Base-by-base conservation (phyloP, 2,113 vertebrate species). In the Acrocephalus kingi region DNA sequence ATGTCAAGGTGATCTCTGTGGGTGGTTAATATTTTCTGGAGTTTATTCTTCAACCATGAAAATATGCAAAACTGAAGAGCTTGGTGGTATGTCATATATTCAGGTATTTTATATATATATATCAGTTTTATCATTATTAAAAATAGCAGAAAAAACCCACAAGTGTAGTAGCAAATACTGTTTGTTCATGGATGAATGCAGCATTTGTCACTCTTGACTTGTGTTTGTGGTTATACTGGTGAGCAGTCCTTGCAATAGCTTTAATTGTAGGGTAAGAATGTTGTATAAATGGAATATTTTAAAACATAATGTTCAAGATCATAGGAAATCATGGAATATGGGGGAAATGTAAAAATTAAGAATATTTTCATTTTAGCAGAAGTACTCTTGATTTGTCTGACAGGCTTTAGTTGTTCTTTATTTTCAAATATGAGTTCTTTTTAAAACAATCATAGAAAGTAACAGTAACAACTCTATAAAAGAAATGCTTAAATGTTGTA, bases 1-100 rank as follows among this genome's bases (percentile, higher is more conserved):
- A 96, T 97, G 95, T 97, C 96, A 97, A 96, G 96, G 94, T 97
- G 96, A 97, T 97, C 94, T 97, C 97, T 94, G 96, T 97, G 97
- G 93, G 97, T 96, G 96, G 95, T 95, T 96, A 93, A 97, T 97
- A 92, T 97, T 96, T 97, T 96, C 95, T 96, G 85, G 83, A 97
- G 91, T 97, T 96, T 86, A 86, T 94, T 94, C 84, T 92, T 97
- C 94, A 90, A 79, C 95, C 93, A 96, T 95, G 93, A 97, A 95
- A 97, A 96, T 95, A 96, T 85, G 94, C 94, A 97, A 94, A 96
- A 82, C 54, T 73, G 90, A 56, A 93, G 88, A 92, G 71, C 87
- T 95, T 89, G 67, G 33, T 96, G 82, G 69, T 96, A 91, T 95
- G 85, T 93, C 64, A 68, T 87, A 75, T 58, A 75, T 87, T 94